A percentile compares a stretch with the other conserved stretches of the same genome.
Conservation (phyloP, 2,888 invertebrate species). For the Eupithecia dodoneata region DNA sequence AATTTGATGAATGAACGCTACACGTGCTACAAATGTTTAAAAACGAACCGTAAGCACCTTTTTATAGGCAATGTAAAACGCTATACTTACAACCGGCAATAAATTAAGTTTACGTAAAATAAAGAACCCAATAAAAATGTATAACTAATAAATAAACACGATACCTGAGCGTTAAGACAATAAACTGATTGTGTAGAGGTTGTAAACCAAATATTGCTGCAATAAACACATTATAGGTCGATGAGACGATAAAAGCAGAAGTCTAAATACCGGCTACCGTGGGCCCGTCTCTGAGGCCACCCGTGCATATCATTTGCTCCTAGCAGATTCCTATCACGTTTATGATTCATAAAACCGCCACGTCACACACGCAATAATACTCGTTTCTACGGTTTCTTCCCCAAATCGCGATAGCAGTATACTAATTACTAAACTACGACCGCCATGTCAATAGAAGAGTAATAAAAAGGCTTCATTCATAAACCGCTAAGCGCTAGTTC, state of each 20-base stretch:
- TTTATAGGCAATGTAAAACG: constrained; percentile 84
- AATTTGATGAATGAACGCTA: constrained; percentile 84
- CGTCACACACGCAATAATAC: constrained; percentile 75
- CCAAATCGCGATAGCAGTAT: constrained; percentile 72
- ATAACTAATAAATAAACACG: constrained; percentile 84
- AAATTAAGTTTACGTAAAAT: constrained; percentile 84
- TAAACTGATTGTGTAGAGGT: constrained; percentile 81
- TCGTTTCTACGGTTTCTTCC: constrained; percentile 62
- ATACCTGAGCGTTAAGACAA: constrained; percentile 82
- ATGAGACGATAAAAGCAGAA: constrained; percentile 74
- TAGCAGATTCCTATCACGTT: constrained; percentile 77
- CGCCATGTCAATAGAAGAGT: constrained; percentile 78
- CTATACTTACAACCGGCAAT: constrained; percentile 77
- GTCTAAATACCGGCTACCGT: constrained; percentile 44
- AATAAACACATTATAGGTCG: constrained; percentile 82
- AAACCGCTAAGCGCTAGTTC: constrained; percentile 72
- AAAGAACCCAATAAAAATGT: constrained; percentile 83
- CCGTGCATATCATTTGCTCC: constrained; percentile 54
- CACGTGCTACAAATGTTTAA: constrained; percentile 84
- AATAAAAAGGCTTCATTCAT: constrained; percentile 82
- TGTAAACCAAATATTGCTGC: constrained; percentile 83
- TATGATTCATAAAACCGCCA: constrained; percentile 79
- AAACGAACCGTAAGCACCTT: constrained; percentile 81
- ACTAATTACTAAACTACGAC: constrained; percentile 76
- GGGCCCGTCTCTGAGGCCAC: constrained; percentile 19